Base-by-base conservation (phyloP, 2,113 vertebrate species). In the Phylloscopus whistleri region DNA sequence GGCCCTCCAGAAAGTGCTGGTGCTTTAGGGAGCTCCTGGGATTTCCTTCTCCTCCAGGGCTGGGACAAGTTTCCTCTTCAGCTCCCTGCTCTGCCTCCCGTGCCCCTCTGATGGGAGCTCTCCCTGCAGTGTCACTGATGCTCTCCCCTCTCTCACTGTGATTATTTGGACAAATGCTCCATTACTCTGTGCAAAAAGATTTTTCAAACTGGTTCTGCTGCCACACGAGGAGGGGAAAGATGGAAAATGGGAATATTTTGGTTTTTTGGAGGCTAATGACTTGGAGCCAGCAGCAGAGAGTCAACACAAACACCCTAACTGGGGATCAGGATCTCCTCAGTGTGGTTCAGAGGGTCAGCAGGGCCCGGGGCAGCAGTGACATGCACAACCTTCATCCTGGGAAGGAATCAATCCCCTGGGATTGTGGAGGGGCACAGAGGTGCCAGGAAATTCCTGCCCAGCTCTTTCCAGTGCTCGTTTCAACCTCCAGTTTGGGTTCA, bases 51-150 rank as follows among this genome's bases (percentile, higher is more conserved):
- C 22, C 2, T 2, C 37, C n/a, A 22, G 23, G 51, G 21, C 4
- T 1, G 3, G 82, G 46, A 33, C 1, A 35, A 43, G 26, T 39
- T 88, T 78, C 66, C 62, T 72, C 76, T 43, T 80, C 21, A 37
- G 10, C 58, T 59, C 37, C 58, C n/a, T 89, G 39, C 55, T 48
- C 52, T 58, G 1, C 72, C 68, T 31, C 49, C 28, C 51, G 52
- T 1, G 0, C 48, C 48, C 14, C 4, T 21, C 26, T 23, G 64
- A 8, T 0, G 3, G 37, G 68, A 89, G 35, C 49, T 87, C 22
- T 70, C 33, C 58, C 43, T 0, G 0, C 59, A 70, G 64, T 0
- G 14, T 30, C 18, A 17, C 11, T 0, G 3, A 44, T 26, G 4
- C 37, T 74, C 26, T 35, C 37, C 31, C 53, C 35, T 26, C 2